Evolutionary conservation across 2,113 vertebrate species (phyloP), one percentile per base, ranked within the genome.

Genomic region (Noctilio leporinus): DNA sequence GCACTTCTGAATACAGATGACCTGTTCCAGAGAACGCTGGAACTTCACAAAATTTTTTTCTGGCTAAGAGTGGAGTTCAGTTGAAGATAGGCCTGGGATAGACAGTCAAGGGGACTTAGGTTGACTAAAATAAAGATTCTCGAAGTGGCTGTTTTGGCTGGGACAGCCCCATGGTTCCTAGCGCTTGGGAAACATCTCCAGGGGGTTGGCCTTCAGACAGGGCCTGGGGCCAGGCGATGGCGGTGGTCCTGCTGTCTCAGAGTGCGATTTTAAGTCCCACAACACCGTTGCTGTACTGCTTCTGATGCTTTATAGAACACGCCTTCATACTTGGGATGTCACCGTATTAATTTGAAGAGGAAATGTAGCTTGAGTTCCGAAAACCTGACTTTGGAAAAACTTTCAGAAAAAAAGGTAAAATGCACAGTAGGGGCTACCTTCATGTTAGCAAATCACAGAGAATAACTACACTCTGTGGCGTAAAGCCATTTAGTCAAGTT

Each of bases 61-160:
- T 86, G 70, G 43, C 73, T 87, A 84, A 70, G 86, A 86, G 65
- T 67, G 33, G 73, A 85, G 69, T 84, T 80, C 51, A 33, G 53
- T 57, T 6, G 26, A 86, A 89, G 53, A 86, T 6, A 70, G 45
- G 9, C 30, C 70, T 85, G 45, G 72, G 33, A 14, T 59, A 86
- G 86, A 65, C 33, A 43, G 28, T 14, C 65, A 85, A 84, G 81
- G 59, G 59, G 24, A 89, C 47, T 86, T 81, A 70, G 49, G 43
- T 40, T 57, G 57, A 88, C 38, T 90, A 22, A 95, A 92, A 90
- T 26, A 55, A 26, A 83, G 45, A 80, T 9, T 82, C 64, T 80
- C n/a, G 40, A 76, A 38, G 49, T 53, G 19, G 72, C 49, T 94
- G 91, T 62, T 28, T 67, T 86, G 75, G n/a, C 67, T 64, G 59